A percentile compares a stretch with the other conserved stretches of the same genome.
These are phyloP conservation scores for Branchellion lobata DNA, from an alignment of 2,888 invertebrate genomes.

Conservation along the genomic window DNA sequence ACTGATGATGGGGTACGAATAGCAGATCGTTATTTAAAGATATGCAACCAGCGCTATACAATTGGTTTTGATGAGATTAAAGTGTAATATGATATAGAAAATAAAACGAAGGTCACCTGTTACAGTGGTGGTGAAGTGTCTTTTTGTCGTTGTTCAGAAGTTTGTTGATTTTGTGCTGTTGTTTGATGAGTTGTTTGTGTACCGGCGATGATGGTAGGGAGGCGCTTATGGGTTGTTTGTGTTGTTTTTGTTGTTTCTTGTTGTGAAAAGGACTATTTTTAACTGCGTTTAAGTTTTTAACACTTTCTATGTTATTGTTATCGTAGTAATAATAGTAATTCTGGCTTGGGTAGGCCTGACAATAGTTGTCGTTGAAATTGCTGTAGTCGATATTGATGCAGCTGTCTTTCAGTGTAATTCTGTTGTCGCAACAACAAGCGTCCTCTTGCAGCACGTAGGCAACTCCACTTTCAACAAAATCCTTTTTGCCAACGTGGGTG, in stretches of 20 bases:
- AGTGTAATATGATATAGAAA: too few species aligned
- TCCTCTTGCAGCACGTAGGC: constrained; percentile 1
- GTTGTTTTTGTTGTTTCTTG: constrained; percentile 24
- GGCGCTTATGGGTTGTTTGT: constrained; percentile 53
- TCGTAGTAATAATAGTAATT: constrained; percentile 11
- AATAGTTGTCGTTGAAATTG: background rate
- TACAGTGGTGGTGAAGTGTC: background rate
- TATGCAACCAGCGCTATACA: too few species aligned
- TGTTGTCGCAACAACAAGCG: background rate
- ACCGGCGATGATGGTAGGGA: constrained; percentile 60
- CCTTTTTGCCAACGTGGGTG: background rate
- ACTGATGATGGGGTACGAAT: too few species aligned
- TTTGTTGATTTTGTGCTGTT: constrained; percentile 2
- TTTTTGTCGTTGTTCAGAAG: constrained; percentile 13
- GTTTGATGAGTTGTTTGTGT: constrained; percentile 52
- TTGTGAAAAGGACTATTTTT: background rate
- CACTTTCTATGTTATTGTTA: background rate
- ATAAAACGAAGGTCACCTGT: too few species aligned
- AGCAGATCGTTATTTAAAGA: too few species aligned
- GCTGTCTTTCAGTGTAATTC: background rate
- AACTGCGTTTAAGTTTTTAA: background rate
- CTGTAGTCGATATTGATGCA: background rate
- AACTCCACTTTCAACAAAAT: background rate
- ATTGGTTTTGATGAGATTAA: too few species aligned
- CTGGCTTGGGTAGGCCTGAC: background rate